Percentiles rank a stretch among this genome's conserved stretches.
Evolutionary conservation across 2,888 invertebrate genomes (phyloP).

Genomic region (Cremastobaeus sp.): DNA sequence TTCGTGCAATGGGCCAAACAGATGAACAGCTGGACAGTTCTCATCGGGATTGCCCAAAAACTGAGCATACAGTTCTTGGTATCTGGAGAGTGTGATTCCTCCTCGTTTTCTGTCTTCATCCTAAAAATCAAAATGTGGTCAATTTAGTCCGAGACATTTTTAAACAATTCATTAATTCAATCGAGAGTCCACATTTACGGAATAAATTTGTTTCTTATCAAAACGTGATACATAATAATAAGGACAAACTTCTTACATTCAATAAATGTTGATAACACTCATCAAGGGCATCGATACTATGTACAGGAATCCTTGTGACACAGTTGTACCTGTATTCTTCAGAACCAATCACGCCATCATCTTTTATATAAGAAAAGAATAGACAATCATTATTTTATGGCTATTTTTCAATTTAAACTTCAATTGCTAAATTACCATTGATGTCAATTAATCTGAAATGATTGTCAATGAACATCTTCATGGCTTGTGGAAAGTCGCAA

Average conservation of each 20-base stretch:
- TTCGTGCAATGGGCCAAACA: slow-evolving; percentile 87
- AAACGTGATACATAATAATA: too few relatives aligned
- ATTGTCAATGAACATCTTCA: slow-evolving; percentile 91
- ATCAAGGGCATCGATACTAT: slow-evolving; percentile 86
- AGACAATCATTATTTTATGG: slow-evolving; percentile 5
- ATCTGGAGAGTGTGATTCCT: slow-evolving; percentile 87
- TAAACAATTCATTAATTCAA: too few relatives aligned
- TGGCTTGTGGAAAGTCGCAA: slow-evolving; percentile 89
- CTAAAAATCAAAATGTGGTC: slow-evolving; percentile 80
- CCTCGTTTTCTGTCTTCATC: slow-evolving; percentile 90
- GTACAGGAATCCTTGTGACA: slow-evolving; percentile 88
- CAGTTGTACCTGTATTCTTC: slow-evolving; percentile 92
- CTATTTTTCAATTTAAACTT: too few relatives aligned
- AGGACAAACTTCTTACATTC: slow-evolving; percentile 83
- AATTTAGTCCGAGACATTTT: too few relatives aligned
- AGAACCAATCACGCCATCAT: slow-evolving; percentile 87
- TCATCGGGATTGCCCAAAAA: slow-evolving; percentile 88
- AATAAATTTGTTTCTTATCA: too few relatives aligned
- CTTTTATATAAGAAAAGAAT: slow-evolving; percentile 68
- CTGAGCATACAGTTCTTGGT: slow-evolving; percentile 90
- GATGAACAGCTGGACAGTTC: slow-evolving; percentile 85
- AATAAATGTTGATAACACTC: slow-evolving; percentile 87
- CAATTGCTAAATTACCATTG: slow-evolving; percentile 79
- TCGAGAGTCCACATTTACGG: too few relatives aligned
- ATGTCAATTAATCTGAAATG: slow-evolving; percentile 90